Evolutionary conservation across 2,113 vertebrate species (phyloP).

Genomic region (Ibidorhyncha struthersii): DNA sequence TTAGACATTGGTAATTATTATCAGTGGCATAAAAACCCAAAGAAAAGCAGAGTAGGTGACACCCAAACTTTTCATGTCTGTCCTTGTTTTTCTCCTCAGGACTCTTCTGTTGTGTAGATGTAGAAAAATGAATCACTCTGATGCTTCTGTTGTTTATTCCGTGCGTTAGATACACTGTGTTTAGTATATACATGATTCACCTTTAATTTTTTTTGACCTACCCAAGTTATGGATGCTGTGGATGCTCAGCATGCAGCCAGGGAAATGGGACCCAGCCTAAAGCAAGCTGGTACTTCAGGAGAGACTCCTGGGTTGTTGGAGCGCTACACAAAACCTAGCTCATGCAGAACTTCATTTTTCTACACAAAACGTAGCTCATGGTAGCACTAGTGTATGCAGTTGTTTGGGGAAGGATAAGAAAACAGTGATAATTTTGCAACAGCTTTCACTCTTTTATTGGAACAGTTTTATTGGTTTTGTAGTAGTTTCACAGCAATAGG

Average conservation of each 20-base stretch:
- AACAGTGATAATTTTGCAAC: neutral
- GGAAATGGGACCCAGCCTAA: neutral
- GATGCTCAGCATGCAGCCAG: neutral
- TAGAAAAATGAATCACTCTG: neutral
- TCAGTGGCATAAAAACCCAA: neutral
- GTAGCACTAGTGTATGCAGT: accelerated
- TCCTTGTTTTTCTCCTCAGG: neutral
- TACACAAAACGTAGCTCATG: neutral
- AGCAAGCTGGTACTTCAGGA: neutral
- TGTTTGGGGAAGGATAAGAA: neutral
- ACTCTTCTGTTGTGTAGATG: neutral
- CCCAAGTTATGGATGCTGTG: neutral
- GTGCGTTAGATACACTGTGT: neutral
- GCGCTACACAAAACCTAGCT: neutral
- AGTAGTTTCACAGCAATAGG: neutral
- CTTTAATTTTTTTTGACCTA: neutral
- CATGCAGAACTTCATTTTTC: neutral
- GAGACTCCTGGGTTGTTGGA: neutral
- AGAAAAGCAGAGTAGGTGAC: neutral
- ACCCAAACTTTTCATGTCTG: neutral
- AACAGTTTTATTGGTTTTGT: neutral
- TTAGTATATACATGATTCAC: neutral
- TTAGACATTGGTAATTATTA: neutral
- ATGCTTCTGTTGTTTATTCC: neutral
- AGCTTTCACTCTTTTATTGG: neutral